A percentile compares a stretch with the other conserved stretches of the same genome.
These are phyloP conservation scores for Tychaedon coryphoeus DNA, from an alignment of 2,113 vertebrate species.

Conservation along the genomic window DNA sequence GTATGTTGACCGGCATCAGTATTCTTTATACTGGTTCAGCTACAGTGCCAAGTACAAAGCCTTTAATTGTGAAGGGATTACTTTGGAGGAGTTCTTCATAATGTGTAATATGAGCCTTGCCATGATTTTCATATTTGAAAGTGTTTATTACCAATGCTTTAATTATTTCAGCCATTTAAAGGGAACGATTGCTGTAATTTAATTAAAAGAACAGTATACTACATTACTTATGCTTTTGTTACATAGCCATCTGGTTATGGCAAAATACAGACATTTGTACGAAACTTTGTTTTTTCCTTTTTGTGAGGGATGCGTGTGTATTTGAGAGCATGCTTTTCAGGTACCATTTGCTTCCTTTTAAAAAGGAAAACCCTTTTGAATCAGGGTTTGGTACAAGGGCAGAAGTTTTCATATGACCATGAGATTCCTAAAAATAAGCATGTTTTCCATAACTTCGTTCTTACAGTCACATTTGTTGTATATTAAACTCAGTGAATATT, in stretches of 20 bases:
- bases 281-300: not conserved
- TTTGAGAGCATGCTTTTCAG: not conserved
- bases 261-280: not conserved
- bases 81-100: not conserved
- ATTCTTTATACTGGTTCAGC: not conserved
- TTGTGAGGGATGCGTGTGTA: not conserved
- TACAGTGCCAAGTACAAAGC: not conserved
- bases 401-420: not conserved
- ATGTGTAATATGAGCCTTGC: not conserved
- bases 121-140: slow-evolving; percentile 18
- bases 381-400: not conserved
- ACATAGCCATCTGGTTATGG: not conserved
- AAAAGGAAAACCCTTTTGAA: not conserved
- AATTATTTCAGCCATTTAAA: slow-evolving; percentile 32
- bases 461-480: not conserved
- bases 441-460: not conserved
- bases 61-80: not conserved
- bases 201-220: not conserved
- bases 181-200: not conserved
- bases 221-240: not conserved
- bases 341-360: not conserved
- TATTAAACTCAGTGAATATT: not conserved
- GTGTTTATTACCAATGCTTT: not conserved
- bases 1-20: not conserved
- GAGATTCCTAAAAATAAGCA: not conserved